Percentiles rank a stretch among this genome's conserved stretches.
Evolutionary conservation across 2,113 vertebrate species (phyloP).

Genomic region (Pseudopipra pipra): DNA sequence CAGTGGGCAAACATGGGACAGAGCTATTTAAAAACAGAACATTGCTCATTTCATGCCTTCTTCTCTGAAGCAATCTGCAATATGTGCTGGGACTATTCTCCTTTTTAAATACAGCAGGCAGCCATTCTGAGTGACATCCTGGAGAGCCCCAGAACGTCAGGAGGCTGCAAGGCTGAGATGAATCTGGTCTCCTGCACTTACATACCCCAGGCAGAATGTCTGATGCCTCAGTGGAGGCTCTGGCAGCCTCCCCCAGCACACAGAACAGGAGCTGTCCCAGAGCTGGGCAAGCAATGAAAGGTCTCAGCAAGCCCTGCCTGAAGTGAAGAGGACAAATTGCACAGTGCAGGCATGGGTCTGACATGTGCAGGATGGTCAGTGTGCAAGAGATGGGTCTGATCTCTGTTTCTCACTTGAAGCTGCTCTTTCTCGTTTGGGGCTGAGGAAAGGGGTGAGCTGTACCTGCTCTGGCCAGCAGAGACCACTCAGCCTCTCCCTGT

Average conservation of each 20-base stretch:
- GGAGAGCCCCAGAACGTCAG: neutral
- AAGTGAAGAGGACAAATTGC: neutral
- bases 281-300: neutral
- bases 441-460: neutral
- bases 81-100: neutral
- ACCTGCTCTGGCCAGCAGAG: neutral
- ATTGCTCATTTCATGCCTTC: neutral
- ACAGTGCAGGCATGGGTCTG: neutral
- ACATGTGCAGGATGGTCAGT: neutral
- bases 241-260: neutral
- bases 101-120: neutral
- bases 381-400: neutral
- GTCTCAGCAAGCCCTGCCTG: neutral
- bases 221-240: neutral
- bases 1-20: slow-evolving; percentile 30
- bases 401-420: neutral
- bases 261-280: neutral
- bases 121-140: neutral
- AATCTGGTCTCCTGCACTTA: neutral
- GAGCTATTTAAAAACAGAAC: neutral
- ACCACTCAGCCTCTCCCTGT: neutral
- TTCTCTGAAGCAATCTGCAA: neutral
- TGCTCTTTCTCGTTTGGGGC: neutral
- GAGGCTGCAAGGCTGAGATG: neutral
- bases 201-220: neutral